Evolutionary conservation across 2,888 invertebrate species (phyloP).

Genomic region (Meganola albula): DNA sequence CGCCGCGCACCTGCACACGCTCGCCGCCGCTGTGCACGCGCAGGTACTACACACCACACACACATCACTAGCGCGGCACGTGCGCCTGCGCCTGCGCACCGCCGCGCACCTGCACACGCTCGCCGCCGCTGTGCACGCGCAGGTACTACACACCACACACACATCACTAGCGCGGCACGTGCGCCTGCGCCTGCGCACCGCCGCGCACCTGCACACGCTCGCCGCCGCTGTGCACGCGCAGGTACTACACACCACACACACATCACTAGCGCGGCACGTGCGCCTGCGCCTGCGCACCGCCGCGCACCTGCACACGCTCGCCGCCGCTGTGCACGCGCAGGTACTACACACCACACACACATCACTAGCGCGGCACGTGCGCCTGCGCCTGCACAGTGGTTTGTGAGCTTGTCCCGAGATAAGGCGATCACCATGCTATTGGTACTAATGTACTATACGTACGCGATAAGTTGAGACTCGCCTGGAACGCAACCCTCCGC

Average conservation of each 20-base stretch:
- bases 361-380: not conserved
- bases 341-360: constrained; percentile 10
- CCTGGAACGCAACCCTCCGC: too few species aligned
- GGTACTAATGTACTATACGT: too few species aligned
- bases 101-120: constrained; percentile 82
- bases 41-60: constrained; percentile 25
- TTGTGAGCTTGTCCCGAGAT: too few species aligned
- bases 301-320: constrained; percentile 44
- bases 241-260: constrained; percentile 15
- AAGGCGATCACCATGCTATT: constrained; percentile 26
- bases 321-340: constrained; percentile 43
- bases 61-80: not conserved
- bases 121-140: constrained; percentile 64
- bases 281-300: constrained; percentile 6
- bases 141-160: constrained; percentile 28
- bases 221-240: constrained; percentile 66
- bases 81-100: constrained; percentile 65
- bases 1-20: constrained; percentile 81
- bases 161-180: not conserved
- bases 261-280: not conserved
- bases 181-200: constrained; percentile 48
- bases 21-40: constrained; percentile 69
- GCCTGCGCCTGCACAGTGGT: constrained; percentile 19
- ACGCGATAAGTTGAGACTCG: too few species aligned
- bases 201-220: constrained; percentile 81